A percentile compares a stretch with the other conserved stretches of the same genome.
Conservation (phyloP, 1,140 invertebrate genomes). For the Musca vetustissima region DNA sequence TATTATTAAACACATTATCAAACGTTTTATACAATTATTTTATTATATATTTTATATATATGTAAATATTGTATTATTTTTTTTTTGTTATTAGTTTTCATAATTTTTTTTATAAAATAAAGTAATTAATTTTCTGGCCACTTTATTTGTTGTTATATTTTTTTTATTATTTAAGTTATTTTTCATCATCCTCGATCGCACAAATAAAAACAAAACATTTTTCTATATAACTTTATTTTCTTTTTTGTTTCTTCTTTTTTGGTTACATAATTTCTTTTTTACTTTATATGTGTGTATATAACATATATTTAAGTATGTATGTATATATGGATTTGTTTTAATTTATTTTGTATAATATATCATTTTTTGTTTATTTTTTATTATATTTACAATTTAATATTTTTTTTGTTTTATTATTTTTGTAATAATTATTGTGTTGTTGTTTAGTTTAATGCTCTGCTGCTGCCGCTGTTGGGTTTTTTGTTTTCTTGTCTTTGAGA, state of each 20-base stretch:
- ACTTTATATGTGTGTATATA: background rate
- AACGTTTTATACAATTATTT: no score
- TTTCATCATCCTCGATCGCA: background rate
- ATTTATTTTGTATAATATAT: background rate
- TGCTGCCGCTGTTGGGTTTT: background rate
- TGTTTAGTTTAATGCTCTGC: background rate
- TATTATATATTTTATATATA: no score
- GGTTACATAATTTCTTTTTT: background rate
- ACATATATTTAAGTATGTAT: background rate
- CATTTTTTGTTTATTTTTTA: background rate
- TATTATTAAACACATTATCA: no score
- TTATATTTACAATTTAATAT: slow-evolving; percentile 5
- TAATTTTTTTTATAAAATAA: slow-evolving; percentile 42
- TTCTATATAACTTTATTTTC: background rate
- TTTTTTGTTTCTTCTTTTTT: background rate
- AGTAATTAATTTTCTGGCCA: slow-evolving; percentile 43
- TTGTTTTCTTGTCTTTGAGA: background rate
- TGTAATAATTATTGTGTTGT: background rate
- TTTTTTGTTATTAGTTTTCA: slow-evolving; percentile 42
- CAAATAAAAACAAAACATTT: background rate
- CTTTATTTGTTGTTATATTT: slow-evolving; percentile 39
- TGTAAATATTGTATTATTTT: background rate
- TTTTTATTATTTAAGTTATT: slow-evolving; percentile 10
- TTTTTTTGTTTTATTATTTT: slow-evolving; percentile 5
- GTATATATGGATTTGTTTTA: slow-evolving; percentile 1